Base-by-base conservation (phyloP, 2,888 invertebrate genomes). In the Epinotia ramella region DNA sequence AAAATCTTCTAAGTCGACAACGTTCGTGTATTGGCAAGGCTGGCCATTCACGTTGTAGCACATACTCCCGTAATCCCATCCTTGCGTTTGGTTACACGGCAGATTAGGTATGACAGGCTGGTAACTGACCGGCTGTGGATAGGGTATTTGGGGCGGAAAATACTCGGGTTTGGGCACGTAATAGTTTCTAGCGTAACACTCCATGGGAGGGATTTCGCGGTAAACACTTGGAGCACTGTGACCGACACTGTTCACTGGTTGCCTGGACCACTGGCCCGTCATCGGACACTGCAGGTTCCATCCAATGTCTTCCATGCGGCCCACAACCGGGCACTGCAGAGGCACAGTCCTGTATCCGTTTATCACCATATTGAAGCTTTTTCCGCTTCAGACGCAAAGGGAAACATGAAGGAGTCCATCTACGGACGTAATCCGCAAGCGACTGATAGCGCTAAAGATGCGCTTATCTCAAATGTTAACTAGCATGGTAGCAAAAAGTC, bases 1-100 rank as follows among this genome's bases (percentile, higher is more conserved):
- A 88, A 97, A 96, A 90, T 97, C 97, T 88, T 97, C 97, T 81
- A 97, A 95, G 88, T 97, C 97, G 70, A 96, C 95, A 78, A 96
- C 93, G 79, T 95, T 94, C 0, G 96, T 95, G 83, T 95, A 96
- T 82, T 96, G 96, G 79, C 97, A 97, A 0, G 96, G 94, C 81
- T 96, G 95, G 0, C 95, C 95, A 77, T 95, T 95, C 80, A 96
- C 96, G 83, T 96, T 96, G 82, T 95, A 96, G 84, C 96, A 97
- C 93, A 93, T 94, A 84, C 95, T 95, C 66, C 92, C 94, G 84
- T 96, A 96, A 82, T 96, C 95, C 96, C 96, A 97, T 68, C 95
- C 92, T 59, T 84, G 87, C 20, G 78, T 83, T 78, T 91, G 90
- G 9, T 87, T 84, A 80, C 96, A 96, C 0, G 96, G 96, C 75